phyloP scores from a whole-genome alignment of 2,888 invertebrate species.

The Eupsilia transversa region DNA sequence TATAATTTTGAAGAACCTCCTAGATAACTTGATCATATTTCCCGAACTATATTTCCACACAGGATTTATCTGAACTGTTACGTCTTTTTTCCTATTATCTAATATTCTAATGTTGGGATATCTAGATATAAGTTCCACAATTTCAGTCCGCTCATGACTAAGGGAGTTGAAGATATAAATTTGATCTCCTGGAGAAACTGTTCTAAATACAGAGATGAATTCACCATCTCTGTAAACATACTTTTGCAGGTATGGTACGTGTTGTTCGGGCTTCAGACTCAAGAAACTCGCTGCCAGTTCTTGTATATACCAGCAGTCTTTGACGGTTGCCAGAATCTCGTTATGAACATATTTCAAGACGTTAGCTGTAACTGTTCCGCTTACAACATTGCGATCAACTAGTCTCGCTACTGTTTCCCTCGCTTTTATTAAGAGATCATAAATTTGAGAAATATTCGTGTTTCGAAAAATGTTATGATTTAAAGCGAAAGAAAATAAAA shows the following conservation, averaged over 20 bases:
- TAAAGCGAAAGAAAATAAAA: conserved; percentile 95
- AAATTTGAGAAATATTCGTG: conserved; percentile 88
- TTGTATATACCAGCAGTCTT: conserved; percentile 85
- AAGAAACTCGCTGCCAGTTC: conserved; percentile 86
- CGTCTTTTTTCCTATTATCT: conserved; percentile 91
- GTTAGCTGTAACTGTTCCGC: conserved; percentile 96
- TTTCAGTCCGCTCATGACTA: conserved; percentile 94
- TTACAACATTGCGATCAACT: conserved; percentile 99
- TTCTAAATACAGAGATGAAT: conserved; percentile 82
- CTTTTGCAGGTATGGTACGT: conserved; percentile 90
- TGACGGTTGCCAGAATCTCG: conserved; percentile 87
- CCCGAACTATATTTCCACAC: conserved; percentile 81
- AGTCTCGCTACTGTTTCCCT: conserved; percentile 96
- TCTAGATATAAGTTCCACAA: conserved; percentile 93
- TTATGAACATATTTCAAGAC: conserved; percentile 96
- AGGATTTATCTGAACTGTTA: conserved; percentile 84
- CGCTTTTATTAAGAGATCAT: conserved; percentile 89
- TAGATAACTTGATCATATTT: conserved; percentile 79
- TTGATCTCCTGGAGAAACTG: conserved; percentile 90
- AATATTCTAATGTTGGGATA: conserved; percentile 93
- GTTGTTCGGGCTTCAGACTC: conserved; percentile 93
- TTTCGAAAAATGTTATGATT: conserved; percentile 91
- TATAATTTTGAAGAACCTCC: conserved; percentile 90
- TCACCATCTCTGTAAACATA: conserved; percentile 85
- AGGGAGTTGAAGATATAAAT: conserved; percentile 96